Conservation (phyloP, 2,113 vertebrate species). For the Chionis minor region DNA sequence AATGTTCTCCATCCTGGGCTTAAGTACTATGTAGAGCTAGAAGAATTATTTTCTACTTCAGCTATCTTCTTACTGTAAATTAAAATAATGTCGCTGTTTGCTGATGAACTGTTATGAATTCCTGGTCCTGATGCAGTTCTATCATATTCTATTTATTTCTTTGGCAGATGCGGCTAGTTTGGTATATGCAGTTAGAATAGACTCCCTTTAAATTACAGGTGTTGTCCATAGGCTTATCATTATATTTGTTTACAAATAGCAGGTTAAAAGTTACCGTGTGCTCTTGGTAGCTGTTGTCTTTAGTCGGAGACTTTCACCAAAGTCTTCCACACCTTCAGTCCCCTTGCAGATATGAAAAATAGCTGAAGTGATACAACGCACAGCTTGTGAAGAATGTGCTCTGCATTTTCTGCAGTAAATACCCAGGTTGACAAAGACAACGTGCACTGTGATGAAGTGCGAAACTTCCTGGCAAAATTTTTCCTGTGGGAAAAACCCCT, state of each 20-base stretch:
- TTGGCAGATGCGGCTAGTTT: neutral
- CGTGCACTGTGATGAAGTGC: neutral
- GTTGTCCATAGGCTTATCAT: neutral
- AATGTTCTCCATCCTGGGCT: neutral
- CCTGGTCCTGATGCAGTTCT: neutral
- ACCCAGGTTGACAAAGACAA: neutral
- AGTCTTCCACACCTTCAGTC: neutral
- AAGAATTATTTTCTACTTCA: neutral
- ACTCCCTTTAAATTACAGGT: neutral
- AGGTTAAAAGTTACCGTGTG: neutral
- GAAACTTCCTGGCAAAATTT: neutral
- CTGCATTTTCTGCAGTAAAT: neutral
- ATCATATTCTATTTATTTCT: neutral
- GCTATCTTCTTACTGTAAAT: neutral
- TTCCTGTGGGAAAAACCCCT: slow-evolving; percentile 62
- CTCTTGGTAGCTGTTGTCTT: neutral
- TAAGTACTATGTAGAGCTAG: neutral
- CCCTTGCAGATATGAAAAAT: neutral
- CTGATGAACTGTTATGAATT: neutral
- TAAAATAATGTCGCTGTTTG: neutral
- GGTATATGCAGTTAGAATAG: neutral
- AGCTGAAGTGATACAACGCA: neutral
- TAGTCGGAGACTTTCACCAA: neutral
- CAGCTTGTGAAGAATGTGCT: neutral
- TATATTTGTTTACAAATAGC: neutral